phyloP scores from a whole-genome alignment of 1,140 invertebrate genomes.

The Penaeus vannamei region DNA sequence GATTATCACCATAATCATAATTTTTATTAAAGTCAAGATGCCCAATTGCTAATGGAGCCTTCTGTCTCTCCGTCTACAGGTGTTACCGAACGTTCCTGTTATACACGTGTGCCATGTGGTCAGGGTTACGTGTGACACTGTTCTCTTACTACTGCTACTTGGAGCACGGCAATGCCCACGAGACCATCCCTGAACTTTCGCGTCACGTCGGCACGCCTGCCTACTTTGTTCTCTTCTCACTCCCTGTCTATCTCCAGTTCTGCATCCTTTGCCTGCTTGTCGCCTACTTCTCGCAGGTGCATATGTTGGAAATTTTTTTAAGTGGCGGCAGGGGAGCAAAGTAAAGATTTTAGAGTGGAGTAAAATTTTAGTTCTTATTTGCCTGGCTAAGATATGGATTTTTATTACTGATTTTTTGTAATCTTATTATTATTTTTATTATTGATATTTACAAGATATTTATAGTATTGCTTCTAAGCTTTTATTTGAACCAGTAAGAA shows the following conservation, averaged over 20 bases:
- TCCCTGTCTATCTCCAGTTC: slow-evolving; percentile 54
- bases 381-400: too few relatives aligned
- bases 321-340: too few relatives aligned
- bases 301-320: too few relatives aligned
- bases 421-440: too few relatives aligned
- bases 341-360: not conserved
- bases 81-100: slow-evolving; percentile 53
- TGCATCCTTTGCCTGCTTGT: slow-evolving; percentile 52
- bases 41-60: too few relatives aligned
- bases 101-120: slow-evolving; percentile 49
- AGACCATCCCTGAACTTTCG: slow-evolving; percentile 40
- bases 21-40: too few relatives aligned
- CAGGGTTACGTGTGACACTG: slow-evolving; percentile 44
- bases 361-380: too few relatives aligned
- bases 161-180: slow-evolving; percentile 38
- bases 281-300: slow-evolving; percentile 48
- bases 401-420: too few relatives aligned
- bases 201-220: slow-evolving; percentile 41
- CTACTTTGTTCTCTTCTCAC: slow-evolving; percentile 54
- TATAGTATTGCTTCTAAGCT: too few relatives aligned
- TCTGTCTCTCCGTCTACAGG: not conserved
- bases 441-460: too few relatives aligned
- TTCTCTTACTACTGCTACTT: slow-evolving; percentile 54
- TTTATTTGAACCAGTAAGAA: too few relatives aligned
- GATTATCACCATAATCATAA: too few relatives aligned